These are phyloP conservation scores for Clarias macrocephalus DNA, from an alignment of 2,113 vertebrate genomes.

Conservation along the genomic window DNA sequence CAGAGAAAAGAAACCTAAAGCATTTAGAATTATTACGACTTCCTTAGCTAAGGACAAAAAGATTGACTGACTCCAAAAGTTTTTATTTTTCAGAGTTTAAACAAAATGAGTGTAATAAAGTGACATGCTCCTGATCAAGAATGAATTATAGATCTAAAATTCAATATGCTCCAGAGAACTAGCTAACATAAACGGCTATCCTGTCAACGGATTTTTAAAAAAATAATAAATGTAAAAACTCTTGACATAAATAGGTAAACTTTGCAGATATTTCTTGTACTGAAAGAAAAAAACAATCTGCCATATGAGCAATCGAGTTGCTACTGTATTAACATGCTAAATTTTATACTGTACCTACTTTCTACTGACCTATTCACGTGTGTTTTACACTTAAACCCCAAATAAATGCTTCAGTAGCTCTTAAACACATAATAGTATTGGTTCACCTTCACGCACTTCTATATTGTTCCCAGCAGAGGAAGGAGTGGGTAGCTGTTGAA, in stretches of 20 bases:
- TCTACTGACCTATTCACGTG: background rate
- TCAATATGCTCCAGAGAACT: background rate
- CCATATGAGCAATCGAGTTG: background rate
- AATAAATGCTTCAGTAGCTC: background rate
- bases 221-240: background rate
- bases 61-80: conserved; percentile 43
- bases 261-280: background rate
- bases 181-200: background rate
- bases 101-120: conserved; percentile 21
- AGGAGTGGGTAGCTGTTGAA: conserved; percentile 37
- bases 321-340: background rate
- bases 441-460: conserved; percentile 13
- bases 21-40: conserved; percentile 48
- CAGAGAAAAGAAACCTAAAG: conserved; percentile 54
- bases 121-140: background rate
- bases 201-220: background rate
- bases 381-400: background rate
- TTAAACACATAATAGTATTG: background rate
- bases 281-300: background rate
- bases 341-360: background rate
- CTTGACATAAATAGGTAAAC: background rate
- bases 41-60: conserved; percentile 52
- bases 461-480: conserved; percentile 29
- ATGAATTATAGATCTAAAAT: background rate
- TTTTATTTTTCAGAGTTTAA: conserved; percentile 23